These are phyloP conservation scores for Lineus longissimus DNA, from an alignment of 1,140 invertebrate genomes.

Conservation along the genomic window DNA sequence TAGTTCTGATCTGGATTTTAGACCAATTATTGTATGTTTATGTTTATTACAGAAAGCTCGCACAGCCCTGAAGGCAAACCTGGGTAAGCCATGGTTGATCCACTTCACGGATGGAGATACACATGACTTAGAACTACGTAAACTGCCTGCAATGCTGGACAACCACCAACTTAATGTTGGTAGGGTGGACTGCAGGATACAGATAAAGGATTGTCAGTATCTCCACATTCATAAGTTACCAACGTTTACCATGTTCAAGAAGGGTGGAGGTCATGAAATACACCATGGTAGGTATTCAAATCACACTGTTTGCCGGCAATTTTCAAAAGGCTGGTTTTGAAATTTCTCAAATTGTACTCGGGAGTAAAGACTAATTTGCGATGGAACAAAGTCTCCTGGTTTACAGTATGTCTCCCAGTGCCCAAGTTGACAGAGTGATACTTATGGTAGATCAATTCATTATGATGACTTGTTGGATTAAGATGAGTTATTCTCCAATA, in stretches of 20 bases:
- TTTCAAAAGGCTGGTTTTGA: too few relatives aligned
- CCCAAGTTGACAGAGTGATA: too few relatives aligned
- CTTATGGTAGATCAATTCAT: too few relatives aligned
- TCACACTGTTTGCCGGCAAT: too few relatives aligned
- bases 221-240: constrained; percentile 63
- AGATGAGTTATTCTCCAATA: neutral
- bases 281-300: constrained; percentile 59
- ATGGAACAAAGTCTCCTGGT: too few relatives aligned
- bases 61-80: constrained; percentile 25
- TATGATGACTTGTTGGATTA: too few relatives aligned
- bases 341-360: too few relatives aligned
- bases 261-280: constrained; percentile 67
- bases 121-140: constrained; percentile 57
- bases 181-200: constrained; percentile 63
- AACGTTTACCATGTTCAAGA: constrained; percentile 68
- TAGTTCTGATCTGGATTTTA: too few relatives aligned
- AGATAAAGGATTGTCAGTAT: constrained; percentile 58
- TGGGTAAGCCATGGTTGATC: constrained; percentile 60
- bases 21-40: neutral
- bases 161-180: constrained; percentile 61
- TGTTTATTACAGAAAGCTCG: constrained; percentile 35
- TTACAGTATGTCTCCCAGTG: too few relatives aligned
- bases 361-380: too few relatives aligned
- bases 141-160: constrained; percentile 61
- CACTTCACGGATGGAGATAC: constrained; percentile 64